Evolutionary conservation across 2,797 vertebrate genomes (phyloP).

Genomic region (Threskiornis aethiopicus): DNA sequence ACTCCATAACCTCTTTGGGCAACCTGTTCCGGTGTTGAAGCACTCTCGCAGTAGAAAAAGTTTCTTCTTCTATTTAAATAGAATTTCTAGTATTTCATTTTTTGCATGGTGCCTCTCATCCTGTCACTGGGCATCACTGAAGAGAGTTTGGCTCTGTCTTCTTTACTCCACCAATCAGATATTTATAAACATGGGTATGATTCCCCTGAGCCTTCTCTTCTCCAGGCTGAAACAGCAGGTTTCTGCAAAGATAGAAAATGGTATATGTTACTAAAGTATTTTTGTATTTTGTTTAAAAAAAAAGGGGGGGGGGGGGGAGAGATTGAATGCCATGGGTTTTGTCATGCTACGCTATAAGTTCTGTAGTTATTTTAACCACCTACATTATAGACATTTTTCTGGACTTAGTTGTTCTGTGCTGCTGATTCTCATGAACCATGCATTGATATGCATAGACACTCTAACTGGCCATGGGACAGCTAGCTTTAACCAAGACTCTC

Average conservation of each 20-base stretch:
- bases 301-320: not conserved
- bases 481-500: not conserved
- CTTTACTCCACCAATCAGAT: not conserved
- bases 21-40: not conserved
- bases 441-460: not conserved
- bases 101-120: not conserved
- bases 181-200: not conserved
- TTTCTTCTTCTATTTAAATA: not conserved
- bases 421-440: not conserved
- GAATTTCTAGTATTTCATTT: not conserved
- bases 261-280: not conserved
- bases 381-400: not conserved
- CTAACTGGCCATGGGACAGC: not conserved
- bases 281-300: not conserved
- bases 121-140: not conserved
- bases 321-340: not conserved
- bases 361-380: not conserved
- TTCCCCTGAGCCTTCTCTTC: not conserved
- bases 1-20: not conserved
- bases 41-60: not conserved
- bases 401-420: not conserved
- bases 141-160: not conserved
- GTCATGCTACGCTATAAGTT: not conserved
- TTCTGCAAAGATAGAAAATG: not conserved
- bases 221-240: not conserved